A percentile compares a stretch with the other conserved stretches of the same genome.
These are phyloP conservation scores for Hirundichthys speculiger DNA, from an alignment of 2,113 vertebrate species.

Conservation along the genomic window DNA sequence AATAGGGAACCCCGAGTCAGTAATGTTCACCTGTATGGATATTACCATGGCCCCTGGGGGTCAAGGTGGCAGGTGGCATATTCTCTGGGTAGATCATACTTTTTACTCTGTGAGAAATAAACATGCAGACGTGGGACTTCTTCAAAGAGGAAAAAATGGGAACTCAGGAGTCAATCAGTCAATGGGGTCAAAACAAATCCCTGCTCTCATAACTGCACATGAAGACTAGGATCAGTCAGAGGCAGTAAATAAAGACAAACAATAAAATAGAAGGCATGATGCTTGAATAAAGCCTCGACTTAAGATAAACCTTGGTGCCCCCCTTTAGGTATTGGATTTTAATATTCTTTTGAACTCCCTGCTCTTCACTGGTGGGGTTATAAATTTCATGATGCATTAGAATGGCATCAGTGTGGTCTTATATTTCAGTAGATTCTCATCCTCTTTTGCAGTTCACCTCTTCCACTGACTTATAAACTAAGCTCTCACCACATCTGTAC, in stretches of 20 bases:
- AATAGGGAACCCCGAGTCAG: conserved; percentile 75
- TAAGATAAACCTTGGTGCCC: conserved; percentile 72
- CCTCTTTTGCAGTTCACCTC: conserved; percentile 23
- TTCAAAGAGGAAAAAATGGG: conserved; percentile 63
- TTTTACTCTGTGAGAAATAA: conserved; percentile 67
- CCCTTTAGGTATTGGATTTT: conserved; percentile 76
- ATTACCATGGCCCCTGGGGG: conserved; percentile 78
- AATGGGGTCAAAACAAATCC: conserved; percentile 74
- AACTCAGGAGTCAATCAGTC: conserved; percentile 68
- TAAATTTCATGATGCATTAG: conserved; percentile 68
- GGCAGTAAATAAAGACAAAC: conserved; percentile 75
- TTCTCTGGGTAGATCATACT: conserved; percentile 68
- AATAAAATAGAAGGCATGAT: conserved; percentile 70
- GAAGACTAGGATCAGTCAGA: conserved; percentile 67
- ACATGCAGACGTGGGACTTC: conserved; percentile 54
- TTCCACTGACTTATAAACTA: conserved; percentile 24
- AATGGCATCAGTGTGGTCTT: conserved; percentile 58
- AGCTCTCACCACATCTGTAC: conserved; percentile 26
- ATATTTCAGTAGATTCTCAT: conserved; percentile 51
- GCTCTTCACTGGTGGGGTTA: conserved; percentile 58
- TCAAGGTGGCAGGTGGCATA: conserved; percentile 72
- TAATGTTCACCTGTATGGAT: conserved; percentile 81
- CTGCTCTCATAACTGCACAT: conserved; percentile 60
- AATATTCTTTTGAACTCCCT: conserved; percentile 79
- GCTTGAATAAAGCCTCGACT: conserved; percentile 74